Base-by-base conservation (phyloP, 2,797 vertebrate species). In the Bradypus variegatus region DNA sequence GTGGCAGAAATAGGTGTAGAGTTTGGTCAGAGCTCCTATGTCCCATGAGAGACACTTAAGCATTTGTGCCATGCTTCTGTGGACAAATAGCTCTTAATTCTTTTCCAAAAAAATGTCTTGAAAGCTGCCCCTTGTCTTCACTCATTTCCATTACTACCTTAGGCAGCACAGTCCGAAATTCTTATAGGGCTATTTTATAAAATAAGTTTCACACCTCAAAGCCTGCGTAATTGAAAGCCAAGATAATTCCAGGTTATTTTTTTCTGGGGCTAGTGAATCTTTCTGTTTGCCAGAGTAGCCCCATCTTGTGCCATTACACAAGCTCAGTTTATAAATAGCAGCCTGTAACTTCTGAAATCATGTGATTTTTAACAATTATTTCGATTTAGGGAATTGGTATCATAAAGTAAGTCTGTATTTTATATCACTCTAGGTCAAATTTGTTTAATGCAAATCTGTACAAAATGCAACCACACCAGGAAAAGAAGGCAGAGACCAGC, bases 311-410 rank as follows among this genome's bases (percentile, higher is more conserved):
- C 6, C 21, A 69, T 16, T 83, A 92, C 21, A 13, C 21, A 86
- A 83, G 53, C 29, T 78, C 5, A 50, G 5, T 80, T 86, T 86
- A 65, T 15, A 85, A 81, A 86, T 50, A 76, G 19, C 45, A 27
- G 5, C 16, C 14, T 82, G 5, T 58, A 83, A 38, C 11, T 5
- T 73, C 53, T 72, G 23, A 93, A 94, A 88, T 90, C 12, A 45
- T 58, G 19, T 90, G 19, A 78, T 64, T 83, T 53, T 89, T 76
- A 95, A 86, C 27, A 79, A 25, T 67, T 15, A 36, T 90, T 85
- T 69, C 72, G n/a, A 64, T 50, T 70, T 82, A 13, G 15, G n/a
- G 60, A 29, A 69, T 60, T 78, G 91, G 15, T 75, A 72, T 80
- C 33, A 85, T 58, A 67, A 89, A 90, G 10, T 60, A 33, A 91